Evolutionary conservation across 2,113 vertebrate genomes (phyloP), one percentile per base, ranked within the genome.

Genomic region (Seriola dumerili): DNA sequence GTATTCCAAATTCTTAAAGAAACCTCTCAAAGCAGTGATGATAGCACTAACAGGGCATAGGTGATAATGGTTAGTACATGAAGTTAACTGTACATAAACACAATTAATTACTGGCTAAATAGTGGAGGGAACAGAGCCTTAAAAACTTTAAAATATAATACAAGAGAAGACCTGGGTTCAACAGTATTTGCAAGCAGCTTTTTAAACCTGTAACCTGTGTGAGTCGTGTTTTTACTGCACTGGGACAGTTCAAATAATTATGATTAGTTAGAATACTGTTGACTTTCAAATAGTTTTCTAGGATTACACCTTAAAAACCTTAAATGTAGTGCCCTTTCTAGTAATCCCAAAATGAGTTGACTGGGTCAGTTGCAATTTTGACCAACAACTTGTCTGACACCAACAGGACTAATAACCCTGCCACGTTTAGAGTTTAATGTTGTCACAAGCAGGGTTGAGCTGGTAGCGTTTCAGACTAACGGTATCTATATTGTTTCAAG

Each of bases 401-500:
- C 12, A 0, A 50, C 46, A 29, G 5, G 32, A 71, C 0, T 25
- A 13, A 11, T 25, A 13, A 11, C 1, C 17, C 21, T n/a, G 62
- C 54, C 7, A 4, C 3, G 3, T 21, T 12, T 4, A 13, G 13
- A 23, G 25, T 44, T 59, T 12, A 25, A 64, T 68, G 8, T 16
- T 17, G 34, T 65, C 34, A 74, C 23, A 14, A 42, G 40, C 55
- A 58, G 17, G 29, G 64, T 29, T 4, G 29, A 64, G 65, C 50
- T 11, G 38, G 72, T 21, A 8, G 10, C 32, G 14, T 17, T 29
- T 69, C 64, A 73, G 11, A 69, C 62, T 59, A 32, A 44, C 40
- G 4, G 58, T 17, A 17, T 46, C 38, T 57, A 25, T 61, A 58
- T 63, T 64, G 59, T 79, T 88, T 91, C 86, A 90, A 91, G 90